Base-by-base conservation (phyloP, 2,113 vertebrate species). In the Ciconia boyciana region DNA sequence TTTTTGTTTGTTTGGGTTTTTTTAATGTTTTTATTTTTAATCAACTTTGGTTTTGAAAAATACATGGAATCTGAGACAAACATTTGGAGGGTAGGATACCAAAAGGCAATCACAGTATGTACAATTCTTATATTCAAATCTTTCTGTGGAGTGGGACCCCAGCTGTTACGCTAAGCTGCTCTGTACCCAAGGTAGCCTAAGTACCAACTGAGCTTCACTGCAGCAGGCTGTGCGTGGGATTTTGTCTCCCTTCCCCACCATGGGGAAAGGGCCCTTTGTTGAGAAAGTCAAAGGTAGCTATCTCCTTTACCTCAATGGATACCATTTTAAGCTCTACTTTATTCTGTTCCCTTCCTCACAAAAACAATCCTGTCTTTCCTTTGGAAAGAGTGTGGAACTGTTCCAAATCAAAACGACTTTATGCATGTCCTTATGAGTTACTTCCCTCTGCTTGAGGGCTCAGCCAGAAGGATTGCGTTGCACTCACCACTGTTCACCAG, bases 211-310 rank as follows among this genome's bases (percentile, higher is more conserved):
- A 69, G 34, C 28, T 36, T 70, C 65, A 19, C 61, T 65, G 74
- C 77, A 87, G 85, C 76, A 41, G n/a, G 31, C 52, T 4, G 0
- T 1, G 6, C 1, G 0, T 5, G 32, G 68, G 51, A 28, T 36
- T 83, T 88, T 69, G 17, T 62, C 18, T 46, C n/a, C 74, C 29
- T 60, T 68, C 65, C 74, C 66, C 62, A 41, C 25, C 25, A 1
- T 1, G 15, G 28, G 13, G 32, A 75, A 61, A 79, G 29, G 26
- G 17, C 31, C 46, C 34, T 69, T 72, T 29, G 17, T 62, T 48
- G 28, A 69, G 21, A 76, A 93, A 72, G 26, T 49, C 24, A 52
- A 77, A 92, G 26, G 12, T 55, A 48, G 52, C 28, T 34, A 4
- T 54, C 36, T 91, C 58, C 20, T 90, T 83, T 39, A 55, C 5